phyloP scores from a whole-genome alignment of 92 coral and sea anemone genomes.

The Zoanthus gigantus region DNA sequence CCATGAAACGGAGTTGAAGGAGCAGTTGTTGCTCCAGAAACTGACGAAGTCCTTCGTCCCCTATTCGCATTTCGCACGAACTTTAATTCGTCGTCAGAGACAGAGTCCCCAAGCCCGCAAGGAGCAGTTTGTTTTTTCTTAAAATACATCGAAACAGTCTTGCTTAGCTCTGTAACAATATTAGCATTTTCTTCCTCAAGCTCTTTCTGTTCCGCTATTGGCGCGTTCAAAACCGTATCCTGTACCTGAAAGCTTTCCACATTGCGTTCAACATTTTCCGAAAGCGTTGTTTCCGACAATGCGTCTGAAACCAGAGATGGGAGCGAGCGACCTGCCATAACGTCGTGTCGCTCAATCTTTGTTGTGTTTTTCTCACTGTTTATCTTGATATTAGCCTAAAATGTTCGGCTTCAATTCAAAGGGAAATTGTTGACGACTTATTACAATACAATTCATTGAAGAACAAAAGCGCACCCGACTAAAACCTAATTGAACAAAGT shows the following conservation, averaged over 20 bases:
- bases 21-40: conserved; percentile 36
- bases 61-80: neutral
- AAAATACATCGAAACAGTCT: conserved; percentile 31
- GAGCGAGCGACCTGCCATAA: conserved; percentile 34
- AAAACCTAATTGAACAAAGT: too few species aligned
- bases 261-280: conserved; percentile 10
- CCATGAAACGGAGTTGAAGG: conserved; percentile 77
- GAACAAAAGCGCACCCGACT: too few species aligned
- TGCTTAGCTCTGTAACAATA: conserved; percentile 18
- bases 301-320: conserved; percentile 31
- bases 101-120: conserved; percentile 1
- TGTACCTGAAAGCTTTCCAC: neutral
- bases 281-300: conserved; percentile 17
- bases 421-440: too few species aligned
- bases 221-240: conserved; percentile 20
- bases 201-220: conserved; percentile 28
- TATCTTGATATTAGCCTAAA: too few species aligned
- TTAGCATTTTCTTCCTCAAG: conserved; percentile 43
- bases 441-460: too few species aligned
- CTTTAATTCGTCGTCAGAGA: conserved; percentile 10
- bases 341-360: too few species aligned
- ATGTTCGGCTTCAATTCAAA: too few species aligned
- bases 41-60: conserved; percentile 23
- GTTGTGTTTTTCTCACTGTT: too few species aligned
- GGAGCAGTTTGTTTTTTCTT: conserved; percentile 19